Evolutionary conservation across 1,140 invertebrate genomes (phyloP).

Genomic region (Neodiprion virginianus): DNA sequence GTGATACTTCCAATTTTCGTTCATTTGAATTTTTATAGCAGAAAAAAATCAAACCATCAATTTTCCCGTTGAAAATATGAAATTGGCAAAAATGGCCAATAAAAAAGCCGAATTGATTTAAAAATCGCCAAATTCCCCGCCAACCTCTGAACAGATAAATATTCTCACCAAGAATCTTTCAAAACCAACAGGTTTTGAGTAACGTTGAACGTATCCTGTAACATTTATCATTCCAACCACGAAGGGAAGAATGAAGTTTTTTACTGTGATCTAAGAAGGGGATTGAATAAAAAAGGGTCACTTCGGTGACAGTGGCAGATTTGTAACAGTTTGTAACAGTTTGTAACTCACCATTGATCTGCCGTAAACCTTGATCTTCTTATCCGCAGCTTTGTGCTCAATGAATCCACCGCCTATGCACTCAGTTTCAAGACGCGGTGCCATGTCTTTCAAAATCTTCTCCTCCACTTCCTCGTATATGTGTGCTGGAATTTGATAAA

Average conservation of each 20-base stretch:
- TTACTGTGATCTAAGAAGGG: too few species aligned
- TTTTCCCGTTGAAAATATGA: not conserved
- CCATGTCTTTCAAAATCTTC: conserved; percentile 41
- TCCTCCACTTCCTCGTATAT: conserved; percentile 68
- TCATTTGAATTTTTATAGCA: too few species aligned
- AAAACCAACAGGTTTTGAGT: too few species aligned
- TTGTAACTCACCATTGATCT: conserved; percentile 75
- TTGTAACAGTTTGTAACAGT: not conserved
- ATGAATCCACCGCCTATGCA: conserved; percentile 88
- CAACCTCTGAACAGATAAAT: too few species aligned
- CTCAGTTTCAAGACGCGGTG: conserved; percentile 69
- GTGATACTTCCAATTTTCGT: too few species aligned
- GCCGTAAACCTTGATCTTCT: conserved; percentile 84
- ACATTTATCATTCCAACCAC: too few species aligned
- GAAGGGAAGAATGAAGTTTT: too few species aligned
- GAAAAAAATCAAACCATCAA: not conserved
- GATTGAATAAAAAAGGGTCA: too few species aligned
- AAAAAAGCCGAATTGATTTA: not conserved
- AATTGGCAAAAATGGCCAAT: not conserved
- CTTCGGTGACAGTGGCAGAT: too few species aligned
- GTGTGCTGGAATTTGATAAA: conserved; percentile 60
- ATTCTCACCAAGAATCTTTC: too few species aligned
- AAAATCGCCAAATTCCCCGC: too few species aligned
- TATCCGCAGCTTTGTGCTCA: conserved; percentile 74
- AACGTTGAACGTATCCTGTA: too few species aligned